phyloP scores from a whole-genome alignment of 2,113 vertebrate species.

The Ceyx melanurus region DNA sequence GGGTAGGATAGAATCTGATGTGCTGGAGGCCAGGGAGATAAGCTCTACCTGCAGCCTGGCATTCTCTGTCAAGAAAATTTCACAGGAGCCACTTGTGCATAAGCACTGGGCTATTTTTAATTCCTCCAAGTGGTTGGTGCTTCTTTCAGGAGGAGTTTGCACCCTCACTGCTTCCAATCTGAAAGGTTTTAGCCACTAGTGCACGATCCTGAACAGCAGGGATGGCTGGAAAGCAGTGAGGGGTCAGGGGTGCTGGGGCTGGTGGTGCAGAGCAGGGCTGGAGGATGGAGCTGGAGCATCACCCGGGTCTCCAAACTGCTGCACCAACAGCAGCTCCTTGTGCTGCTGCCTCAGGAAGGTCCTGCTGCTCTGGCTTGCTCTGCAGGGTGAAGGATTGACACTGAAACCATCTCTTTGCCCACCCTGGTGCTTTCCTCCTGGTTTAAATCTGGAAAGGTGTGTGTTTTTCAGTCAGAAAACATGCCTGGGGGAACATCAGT shows the following conservation, averaged over 20 bases:
- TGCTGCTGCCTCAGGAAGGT: background rate
- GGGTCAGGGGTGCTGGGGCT: background rate
- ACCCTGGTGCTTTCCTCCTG: background rate
- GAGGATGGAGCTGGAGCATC: background rate
- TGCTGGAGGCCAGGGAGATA: background rate
- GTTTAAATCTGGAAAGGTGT: background rate
- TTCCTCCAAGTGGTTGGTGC: background rate
- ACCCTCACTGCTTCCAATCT: background rate
- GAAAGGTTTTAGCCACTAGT: background rate
- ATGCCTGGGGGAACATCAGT: too few relatives aligned
- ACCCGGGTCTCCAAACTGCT: rapidly evolving
- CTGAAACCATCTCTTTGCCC: background rate
- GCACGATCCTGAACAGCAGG: background rate
- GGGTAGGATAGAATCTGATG: too few relatives aligned
- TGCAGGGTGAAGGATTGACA: background rate
- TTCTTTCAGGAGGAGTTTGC: background rate
- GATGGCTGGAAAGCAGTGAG: background rate
- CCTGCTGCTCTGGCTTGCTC: background rate
- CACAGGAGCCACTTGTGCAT: background rate
- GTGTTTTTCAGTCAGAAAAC: background rate
- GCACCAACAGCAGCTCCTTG: background rate
- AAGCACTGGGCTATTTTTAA: background rate
- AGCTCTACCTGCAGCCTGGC: background rate
- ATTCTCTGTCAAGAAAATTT: background rate
- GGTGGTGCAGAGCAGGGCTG: too few relatives aligned